A percentile compares a stretch with the other conserved stretches of the same genome.
Evolutionary conservation across 2,113 vertebrate species (phyloP).

Genomic region (Turdus rufiventris): DNA sequence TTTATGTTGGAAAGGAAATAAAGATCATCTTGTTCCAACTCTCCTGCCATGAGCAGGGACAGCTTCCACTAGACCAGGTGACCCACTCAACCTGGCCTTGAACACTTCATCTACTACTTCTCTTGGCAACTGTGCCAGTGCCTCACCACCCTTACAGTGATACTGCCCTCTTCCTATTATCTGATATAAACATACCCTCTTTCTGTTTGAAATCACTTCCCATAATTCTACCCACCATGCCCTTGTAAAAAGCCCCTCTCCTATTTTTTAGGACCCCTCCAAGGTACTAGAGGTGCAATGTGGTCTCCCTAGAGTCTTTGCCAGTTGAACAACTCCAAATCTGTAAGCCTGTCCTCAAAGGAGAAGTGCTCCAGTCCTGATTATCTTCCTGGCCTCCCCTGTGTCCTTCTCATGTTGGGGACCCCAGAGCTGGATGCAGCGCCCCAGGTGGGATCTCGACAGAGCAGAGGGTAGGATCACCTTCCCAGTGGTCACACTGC

Average conservation of each 20-base stretch:
- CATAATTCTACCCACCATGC: no score
- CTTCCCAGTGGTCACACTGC: no score
- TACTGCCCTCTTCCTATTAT: not conserved
- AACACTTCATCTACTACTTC: not conserved
- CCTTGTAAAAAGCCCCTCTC: not conserved
- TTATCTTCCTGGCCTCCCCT: not conserved
- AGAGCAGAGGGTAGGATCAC: not conserved
- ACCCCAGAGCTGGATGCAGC: not conserved
- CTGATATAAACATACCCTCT: not conserved
- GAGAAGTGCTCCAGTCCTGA: not conserved
- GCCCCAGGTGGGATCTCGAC: not conserved
- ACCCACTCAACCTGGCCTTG: not conserved
- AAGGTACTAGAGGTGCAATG: not conserved
- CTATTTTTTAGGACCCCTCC: not conserved
- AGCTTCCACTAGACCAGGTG: no score
- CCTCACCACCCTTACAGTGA: not conserved
- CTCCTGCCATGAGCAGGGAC: no score
- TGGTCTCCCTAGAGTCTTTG: not conserved
- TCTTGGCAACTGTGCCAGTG: not conserved
- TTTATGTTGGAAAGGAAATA: no score
- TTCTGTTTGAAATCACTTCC: not conserved
- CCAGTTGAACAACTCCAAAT: not conserved
- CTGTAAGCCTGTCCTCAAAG: not conserved
- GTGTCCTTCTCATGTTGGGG: accelerated
- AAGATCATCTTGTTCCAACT: no score